A percentile compares a stretch with the other conserved stretches of the same genome.
Evolutionary conservation across 2,113 vertebrate species (phyloP).

Genomic region (Donacobius atricapilla): DNA sequence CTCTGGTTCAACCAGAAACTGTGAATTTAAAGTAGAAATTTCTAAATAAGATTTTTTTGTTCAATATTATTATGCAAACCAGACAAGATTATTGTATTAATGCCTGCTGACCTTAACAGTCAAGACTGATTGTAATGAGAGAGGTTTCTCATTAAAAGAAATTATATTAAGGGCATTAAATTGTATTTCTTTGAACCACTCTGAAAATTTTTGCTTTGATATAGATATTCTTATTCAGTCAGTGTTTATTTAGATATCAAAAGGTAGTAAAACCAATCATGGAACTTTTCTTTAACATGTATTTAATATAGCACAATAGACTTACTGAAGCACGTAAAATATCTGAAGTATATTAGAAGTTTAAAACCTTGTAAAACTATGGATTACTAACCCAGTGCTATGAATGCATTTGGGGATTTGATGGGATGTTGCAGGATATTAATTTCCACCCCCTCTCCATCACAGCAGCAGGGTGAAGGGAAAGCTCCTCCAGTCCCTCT

Average conservation of each 20-base stretch:
- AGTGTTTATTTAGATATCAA: slow-evolving; percentile 47
- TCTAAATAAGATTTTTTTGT: slow-evolving; percentile 15
- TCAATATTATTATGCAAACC: not conserved
- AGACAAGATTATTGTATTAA: slow-evolving; percentile 4
- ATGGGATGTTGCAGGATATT: slow-evolving; percentile 44
- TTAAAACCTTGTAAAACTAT: slow-evolving; percentile 26
- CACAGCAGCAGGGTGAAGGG: not conserved
- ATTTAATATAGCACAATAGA: slow-evolving; percentile 32
- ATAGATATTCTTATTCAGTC: slow-evolving; percentile 8
- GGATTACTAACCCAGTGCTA: slow-evolving; percentile 10
- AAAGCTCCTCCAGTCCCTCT: not conserved
- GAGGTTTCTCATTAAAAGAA: slow-evolving; percentile 8
- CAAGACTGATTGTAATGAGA: not conserved
- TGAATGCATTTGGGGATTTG: slow-evolving; percentile 24
- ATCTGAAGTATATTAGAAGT: slow-evolving; percentile 43
- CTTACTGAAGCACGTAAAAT: slow-evolving; percentile 23
- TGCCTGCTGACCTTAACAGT: not conserved
- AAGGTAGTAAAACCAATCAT: slow-evolving; percentile 21
- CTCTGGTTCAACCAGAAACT: slow-evolving; percentile 24
- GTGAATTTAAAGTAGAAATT: not conserved
- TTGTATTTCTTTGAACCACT: slow-evolving; percentile 13
- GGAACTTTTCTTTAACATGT: not conserved
- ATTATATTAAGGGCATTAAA: slow-evolving; percentile 6
- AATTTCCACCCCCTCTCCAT: not conserved
- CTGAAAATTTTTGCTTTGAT: slow-evolving; percentile 44